Percentiles rank a stretch among this genome's conserved stretches.
phyloP scores from a whole-genome alignment of 1,140 invertebrate genomes.

The Drosophila tristis region DNA sequence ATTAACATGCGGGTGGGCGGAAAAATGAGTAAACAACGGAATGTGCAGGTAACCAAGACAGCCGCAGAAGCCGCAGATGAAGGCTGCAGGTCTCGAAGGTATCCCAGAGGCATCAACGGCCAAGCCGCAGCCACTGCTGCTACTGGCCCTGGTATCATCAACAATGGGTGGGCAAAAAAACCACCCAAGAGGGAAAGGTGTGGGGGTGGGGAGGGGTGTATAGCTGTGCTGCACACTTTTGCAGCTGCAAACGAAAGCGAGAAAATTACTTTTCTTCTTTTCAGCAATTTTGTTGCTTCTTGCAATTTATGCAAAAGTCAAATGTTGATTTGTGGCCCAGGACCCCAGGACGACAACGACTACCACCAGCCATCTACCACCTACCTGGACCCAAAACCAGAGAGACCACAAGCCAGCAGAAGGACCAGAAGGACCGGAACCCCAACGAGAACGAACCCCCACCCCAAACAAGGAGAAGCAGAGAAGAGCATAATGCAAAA shows the following conservation, averaged over 20 bases:
- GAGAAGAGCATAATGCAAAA: constrained; percentile 23
- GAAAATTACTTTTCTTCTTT: constrained; percentile 76
- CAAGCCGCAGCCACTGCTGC: constrained; percentile 17
- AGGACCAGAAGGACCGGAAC: not conserved
- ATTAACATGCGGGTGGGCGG: constrained; percentile 42
- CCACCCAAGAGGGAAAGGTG: not conserved
- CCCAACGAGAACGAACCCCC: not conserved
- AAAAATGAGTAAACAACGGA: constrained; percentile 62
- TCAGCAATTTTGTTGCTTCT: constrained; percentile 76
- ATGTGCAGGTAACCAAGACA: constrained; percentile 54
- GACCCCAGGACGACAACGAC: constrained; percentile 7
- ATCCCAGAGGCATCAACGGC: constrained; percentile 31
- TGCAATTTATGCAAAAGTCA: constrained; percentile 82
- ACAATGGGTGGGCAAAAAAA: constrained; percentile 26
- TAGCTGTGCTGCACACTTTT: constrained; percentile 19
- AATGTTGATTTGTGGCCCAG: constrained; percentile 77
- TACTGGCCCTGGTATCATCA: constrained; percentile 43
- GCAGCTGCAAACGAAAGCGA: constrained; percentile 74
- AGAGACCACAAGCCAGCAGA: constrained; percentile 9
- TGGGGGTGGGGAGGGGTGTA: constrained; percentile 2
- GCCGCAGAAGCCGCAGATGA: constrained; percentile 25
- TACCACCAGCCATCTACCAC: no score
- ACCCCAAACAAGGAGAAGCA: not conserved
- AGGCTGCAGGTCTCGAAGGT: no score
- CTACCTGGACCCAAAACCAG: constrained; percentile 1